phyloP scores from a whole-genome alignment of 2,797 vertebrate genomes.

The Ctenopoma multispine region DNA sequence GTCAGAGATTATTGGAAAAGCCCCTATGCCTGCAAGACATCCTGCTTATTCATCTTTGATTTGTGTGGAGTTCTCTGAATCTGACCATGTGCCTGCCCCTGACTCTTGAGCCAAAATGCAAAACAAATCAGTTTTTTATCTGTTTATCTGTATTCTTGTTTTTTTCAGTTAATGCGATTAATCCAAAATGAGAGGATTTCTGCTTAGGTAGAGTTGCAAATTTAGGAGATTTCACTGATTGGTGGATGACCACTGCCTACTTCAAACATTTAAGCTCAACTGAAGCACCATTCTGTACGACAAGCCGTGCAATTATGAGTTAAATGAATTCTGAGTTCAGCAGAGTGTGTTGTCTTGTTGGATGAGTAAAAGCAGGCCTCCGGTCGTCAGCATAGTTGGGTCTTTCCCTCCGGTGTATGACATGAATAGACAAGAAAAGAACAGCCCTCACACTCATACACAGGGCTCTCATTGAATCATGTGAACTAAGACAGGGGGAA shows the following conservation, averaged over 20 bases:
- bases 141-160: constrained; percentile 15
- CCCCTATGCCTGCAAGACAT: constrained; percentile 47
- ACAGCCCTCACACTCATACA: constrained; percentile 87
- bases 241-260: constrained; percentile 25
- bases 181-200: constrained; percentile 24
- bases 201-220: constrained; percentile 29
- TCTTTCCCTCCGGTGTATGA: constrained; percentile 74
- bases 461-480: constrained; percentile 89
- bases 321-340: constrained; percentile 70
- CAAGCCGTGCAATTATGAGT: constrained; percentile 69
- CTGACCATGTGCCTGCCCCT: constrained; percentile 39
- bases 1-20: constrained; percentile 43
- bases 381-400: constrained; percentile 62
- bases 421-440: constrained; percentile 89
- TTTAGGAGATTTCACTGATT: constrained; percentile 36
- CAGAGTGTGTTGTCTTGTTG: constrained; percentile 63
- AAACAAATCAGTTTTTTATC: constrained; percentile 34
- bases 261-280: constrained; percentile 19
- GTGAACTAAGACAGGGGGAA: constrained; percentile 85
- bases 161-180: constrained; percentile 12
- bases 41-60: constrained; percentile 26
- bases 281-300: constrained; percentile 47
- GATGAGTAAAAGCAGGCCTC: constrained; percentile 80
- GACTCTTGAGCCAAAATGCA: constrained; percentile 13
- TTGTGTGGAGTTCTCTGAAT: constrained; percentile 37